These are phyloP conservation scores for Gymnorhina tibicen DNA, from an alignment of 2,113 vertebrate genomes.

Conservation along the genomic window DNA sequence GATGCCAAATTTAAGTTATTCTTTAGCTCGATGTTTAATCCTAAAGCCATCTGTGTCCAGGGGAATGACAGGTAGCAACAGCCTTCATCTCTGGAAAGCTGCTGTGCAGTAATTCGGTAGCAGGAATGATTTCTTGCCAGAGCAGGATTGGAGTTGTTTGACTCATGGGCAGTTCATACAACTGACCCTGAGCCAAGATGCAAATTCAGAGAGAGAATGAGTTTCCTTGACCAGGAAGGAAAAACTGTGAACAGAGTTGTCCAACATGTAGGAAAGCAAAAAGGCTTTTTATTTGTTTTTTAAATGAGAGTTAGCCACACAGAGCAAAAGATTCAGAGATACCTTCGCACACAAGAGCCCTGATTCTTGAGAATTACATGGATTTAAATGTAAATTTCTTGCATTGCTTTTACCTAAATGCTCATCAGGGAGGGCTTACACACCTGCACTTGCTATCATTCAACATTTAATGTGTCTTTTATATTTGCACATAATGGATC, in stretches of 20 bases:
- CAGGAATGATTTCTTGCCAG: not conserved
- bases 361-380: constrained; percentile 32
- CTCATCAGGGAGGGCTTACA: constrained; percentile 25
- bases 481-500: constrained; percentile 37
- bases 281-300: not conserved
- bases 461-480: constrained; percentile 19
- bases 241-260: not conserved
- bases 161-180: not conserved
- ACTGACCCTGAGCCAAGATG: not conserved
- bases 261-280: not conserved
- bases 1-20: not conserved
- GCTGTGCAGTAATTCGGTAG: not conserved
- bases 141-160: not conserved
- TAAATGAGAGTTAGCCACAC: not conserved
- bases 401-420: constrained; percentile 42
- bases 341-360: not conserved
- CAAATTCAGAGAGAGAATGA: not conserved
- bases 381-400: constrained; percentile 41
- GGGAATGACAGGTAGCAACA: not conserved
- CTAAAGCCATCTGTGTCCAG: not conserved
- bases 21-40: not conserved
- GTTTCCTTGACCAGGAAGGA: not conserved
- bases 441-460: constrained; percentile 27
- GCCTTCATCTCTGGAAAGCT: not conserved
- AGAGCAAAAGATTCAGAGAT: not conserved